Percentiles rank a stretch among this genome's conserved stretches.
Evolutionary conservation across 64 coral and sea anemone species (phyloP).

Genomic region (Platygyra sinensis): DNA sequence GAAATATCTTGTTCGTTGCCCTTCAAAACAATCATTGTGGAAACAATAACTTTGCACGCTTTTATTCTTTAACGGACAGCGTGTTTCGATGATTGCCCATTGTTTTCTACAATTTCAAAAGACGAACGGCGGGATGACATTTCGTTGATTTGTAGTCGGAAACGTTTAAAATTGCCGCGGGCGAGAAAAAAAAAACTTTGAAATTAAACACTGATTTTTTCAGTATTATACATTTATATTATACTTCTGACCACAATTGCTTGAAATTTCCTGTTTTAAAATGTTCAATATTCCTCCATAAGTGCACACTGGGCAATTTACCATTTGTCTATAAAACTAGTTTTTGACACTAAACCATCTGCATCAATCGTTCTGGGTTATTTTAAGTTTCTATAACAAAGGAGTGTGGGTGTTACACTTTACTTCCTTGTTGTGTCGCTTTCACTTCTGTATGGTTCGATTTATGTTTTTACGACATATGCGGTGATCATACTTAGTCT

Average conservation of each 20-base stretch:
- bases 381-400: not conserved
- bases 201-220: not conserved
- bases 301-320: not conserved
- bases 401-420: not conserved
- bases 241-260: not conserved
- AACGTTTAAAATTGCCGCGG: not conserved
- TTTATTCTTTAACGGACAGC: slow-evolving; percentile 24
- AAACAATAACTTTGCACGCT: slow-evolving; percentile 37
- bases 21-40: slow-evolving; percentile 4
- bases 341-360: not conserved
- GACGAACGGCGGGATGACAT: slow-evolving; percentile 11
- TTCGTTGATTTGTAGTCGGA: slow-evolving; percentile 25
- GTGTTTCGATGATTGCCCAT: slow-evolving; percentile 23
- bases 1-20: slow-evolving; percentile 10
- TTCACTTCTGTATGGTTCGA: not conserved
- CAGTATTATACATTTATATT: not conserved
- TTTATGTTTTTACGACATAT: not conserved
- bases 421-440: not conserved
- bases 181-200: not conserved
- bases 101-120: slow-evolving; percentile 13
- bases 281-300: not conserved
- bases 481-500: not conserved
- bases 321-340: not conserved
- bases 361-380: not conserved
- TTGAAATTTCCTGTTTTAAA: slow-evolving; percentile 5